Conservation (phyloP, 2,888 invertebrate species). For the Petrophora chlorosata region DNA sequence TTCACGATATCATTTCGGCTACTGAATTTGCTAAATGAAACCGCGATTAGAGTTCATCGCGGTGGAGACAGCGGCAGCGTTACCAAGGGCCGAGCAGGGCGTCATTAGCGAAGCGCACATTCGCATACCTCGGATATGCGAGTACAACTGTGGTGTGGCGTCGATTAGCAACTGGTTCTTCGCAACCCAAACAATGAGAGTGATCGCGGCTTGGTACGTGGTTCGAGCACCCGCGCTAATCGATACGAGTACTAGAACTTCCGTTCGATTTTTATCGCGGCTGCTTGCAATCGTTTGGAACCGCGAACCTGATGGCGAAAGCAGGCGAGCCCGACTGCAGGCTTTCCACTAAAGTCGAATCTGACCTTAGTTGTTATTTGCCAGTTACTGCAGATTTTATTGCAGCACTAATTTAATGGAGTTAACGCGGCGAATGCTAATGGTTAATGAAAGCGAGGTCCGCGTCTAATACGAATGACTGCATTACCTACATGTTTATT, state of each 20-base stretch:
- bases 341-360: constrained; percentile 33
- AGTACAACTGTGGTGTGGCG: constrained; percentile 62
- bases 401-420: constrained; percentile 38
- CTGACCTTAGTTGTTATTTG: constrained; percentile 12
- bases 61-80: constrained; percentile 34
- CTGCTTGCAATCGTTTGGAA: constrained; percentile 48
- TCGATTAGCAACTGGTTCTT: constrained; percentile 73
- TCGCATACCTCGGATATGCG: constrained; percentile 62
- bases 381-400: constrained; percentile 22
- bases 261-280: constrained; percentile 56
- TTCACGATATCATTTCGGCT: constrained; percentile 23
- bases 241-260: constrained; percentile 64
- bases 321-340: constrained; percentile 48
- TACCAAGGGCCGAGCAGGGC: constrained; percentile 38
- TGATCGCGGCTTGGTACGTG: constrained; percentile 79
- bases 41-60: constrained; percentile 39
- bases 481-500: constrained; percentile 43
- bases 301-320: constrained; percentile 37
- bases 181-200: constrained; percentile 78
- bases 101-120: constrained; percentile 61
- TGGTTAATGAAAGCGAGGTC: constrained; percentile 46
- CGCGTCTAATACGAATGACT: constrained; percentile 31
- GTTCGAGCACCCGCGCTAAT: constrained; percentile 59
- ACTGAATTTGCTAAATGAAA: constrained; percentile 38
- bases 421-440: constrained; percentile 42